Evolutionary conservation across 2,113 vertebrate species (phyloP), one percentile per base, ranked within the genome.

Genomic region (Macrotus californicus): DNA sequence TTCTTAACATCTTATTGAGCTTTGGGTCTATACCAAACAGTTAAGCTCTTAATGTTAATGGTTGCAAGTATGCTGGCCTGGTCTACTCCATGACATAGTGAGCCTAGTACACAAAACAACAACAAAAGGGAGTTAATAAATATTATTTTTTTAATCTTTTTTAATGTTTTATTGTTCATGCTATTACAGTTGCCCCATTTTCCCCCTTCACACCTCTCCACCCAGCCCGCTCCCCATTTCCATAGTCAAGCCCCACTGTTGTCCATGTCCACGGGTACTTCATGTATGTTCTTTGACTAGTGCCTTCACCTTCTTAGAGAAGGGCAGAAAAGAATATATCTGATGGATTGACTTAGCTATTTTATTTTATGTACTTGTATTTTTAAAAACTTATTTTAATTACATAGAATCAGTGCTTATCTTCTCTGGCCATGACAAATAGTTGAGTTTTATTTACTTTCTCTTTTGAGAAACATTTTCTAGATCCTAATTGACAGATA

Each of bases 301-400:
- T 31, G 29, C 61, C 61, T 64, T 31, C 61, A 29, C 61, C 29
- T 29, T 61, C 59, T 70, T 75, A 73, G 36, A 89, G 48, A 72
- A 29, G 14, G 36, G 43, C 22, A 89, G 41, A 22, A 67, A 16
- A 87, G 83, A 75, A 18, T 89, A 34, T 41, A n/a, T 26, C 64
- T 9, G 43, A 43, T 77, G 24, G 26, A 83, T 46, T 87, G 16
- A 70, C 52, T 46, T 87, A 75, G 4, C 34, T 83, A 52, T 61
- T 96, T 91, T 73, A 21, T 59, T 87, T 91, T n/a, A 52, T 66
- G 18, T 91, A 48, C 84, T 91, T 83, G n/a, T 82, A 26, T 56
- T 66, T 64, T 64, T 41, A 43, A 90, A 86, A n/a, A n/a, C 36
- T 93, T 76, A 46, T 39, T 85, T 93, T 88, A 70, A 77, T 86